phyloP scores from a whole-genome alignment of 2,113 vertebrate genomes.

The Zosterops borbonicus region DNA sequence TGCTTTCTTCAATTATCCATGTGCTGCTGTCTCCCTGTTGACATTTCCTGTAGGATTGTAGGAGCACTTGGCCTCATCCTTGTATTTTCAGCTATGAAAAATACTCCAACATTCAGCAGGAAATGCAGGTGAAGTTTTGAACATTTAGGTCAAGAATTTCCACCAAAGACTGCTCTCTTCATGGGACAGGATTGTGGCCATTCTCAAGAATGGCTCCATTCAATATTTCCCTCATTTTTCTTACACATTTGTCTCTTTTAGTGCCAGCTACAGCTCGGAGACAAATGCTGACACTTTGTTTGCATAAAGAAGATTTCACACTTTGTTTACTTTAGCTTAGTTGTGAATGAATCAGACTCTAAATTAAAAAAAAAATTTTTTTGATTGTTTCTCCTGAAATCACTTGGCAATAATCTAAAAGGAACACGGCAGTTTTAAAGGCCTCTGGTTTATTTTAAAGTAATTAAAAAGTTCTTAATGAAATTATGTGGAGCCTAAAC shows the following conservation, averaged over 20 bases:
- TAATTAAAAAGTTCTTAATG: not conserved
- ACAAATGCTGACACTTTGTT: not conserved
- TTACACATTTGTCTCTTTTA: not conserved
- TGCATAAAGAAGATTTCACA: not conserved
- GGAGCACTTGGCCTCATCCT: not conserved
- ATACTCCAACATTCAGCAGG: not conserved
- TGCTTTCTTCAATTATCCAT: rapidly evolving
- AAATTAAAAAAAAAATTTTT: not conserved
- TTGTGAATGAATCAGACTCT: not conserved
- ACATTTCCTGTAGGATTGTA: not conserved
- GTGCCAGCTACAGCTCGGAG: not conserved
- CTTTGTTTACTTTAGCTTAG: not conserved
- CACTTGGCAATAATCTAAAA: not conserved
- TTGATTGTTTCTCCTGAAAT: not conserved
- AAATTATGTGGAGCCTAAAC: not conserved
- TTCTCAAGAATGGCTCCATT: not conserved
- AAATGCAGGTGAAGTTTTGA: not conserved
- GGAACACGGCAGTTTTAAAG: not conserved
- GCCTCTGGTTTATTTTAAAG: not conserved
- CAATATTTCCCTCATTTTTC: not conserved
- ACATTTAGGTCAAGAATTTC: not conserved
- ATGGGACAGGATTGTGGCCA: too few relatives aligned
- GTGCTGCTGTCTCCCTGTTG: not conserved
- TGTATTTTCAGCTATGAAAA: not conserved
- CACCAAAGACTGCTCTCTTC: not conserved